These are phyloP conservation scores for Odontophorus gujanensis DNA, from an alignment of 2,113 vertebrate species.

Conservation along the genomic window DNA sequence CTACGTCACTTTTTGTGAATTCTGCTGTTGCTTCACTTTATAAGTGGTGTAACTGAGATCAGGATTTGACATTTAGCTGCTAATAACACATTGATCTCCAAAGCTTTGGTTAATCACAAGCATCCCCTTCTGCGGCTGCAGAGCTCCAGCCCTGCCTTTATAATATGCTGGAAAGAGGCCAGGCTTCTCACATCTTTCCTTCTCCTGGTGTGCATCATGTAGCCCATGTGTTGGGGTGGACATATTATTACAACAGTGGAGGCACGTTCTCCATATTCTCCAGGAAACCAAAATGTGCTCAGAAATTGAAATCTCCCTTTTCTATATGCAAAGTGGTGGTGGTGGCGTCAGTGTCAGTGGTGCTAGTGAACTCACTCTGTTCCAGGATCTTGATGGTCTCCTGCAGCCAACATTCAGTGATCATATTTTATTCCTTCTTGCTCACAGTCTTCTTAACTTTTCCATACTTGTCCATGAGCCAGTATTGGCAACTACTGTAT, in stretches of 20 bases:
- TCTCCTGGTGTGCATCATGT: neutral
- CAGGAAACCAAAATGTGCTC: neutral
- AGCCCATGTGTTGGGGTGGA: neutral
- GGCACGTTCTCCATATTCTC: neutral
- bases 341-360: neutral
- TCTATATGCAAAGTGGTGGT: neutral
- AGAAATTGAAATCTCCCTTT: neutral
- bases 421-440: rapidly evolving
- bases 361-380: too few species aligned
- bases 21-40: neutral
- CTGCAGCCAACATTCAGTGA: neutral
- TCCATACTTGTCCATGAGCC: neutral
- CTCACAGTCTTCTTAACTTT: neutral
- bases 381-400: neutral
- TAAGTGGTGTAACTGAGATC: neutral
- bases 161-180: neutral
- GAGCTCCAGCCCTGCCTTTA: neutral
- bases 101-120: neutral
- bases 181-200: neutral
- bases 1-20: neutral
- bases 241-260: rapidly evolving
- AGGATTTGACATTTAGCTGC: neutral
- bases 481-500: too few species aligned
- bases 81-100: neutral
- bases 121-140: neutral